A percentile compares a stretch with the other conserved stretches of the same genome.
Evolutionary conservation across 2,888 invertebrate species (phyloP).

Genomic region (Euproctis similis): DNA sequence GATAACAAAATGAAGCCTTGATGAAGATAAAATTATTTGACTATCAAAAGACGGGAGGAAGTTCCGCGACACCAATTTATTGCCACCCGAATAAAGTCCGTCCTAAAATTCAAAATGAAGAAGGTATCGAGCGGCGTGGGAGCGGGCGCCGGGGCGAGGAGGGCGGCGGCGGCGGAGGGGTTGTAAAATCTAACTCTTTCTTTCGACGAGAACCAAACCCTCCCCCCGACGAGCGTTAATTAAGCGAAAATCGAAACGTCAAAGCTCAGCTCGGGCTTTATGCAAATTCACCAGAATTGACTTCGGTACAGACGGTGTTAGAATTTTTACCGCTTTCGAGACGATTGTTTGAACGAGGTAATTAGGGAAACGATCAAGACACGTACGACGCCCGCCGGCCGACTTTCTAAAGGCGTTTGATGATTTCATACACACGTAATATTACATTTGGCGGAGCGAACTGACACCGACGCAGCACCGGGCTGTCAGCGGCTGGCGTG

Average conservation of each 20-base stretch:
- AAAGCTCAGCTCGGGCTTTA: conserved; percentile 62
- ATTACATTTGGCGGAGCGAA: conserved; percentile 5
- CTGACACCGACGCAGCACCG: too few species aligned
- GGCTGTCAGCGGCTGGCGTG: conserved; percentile 2
- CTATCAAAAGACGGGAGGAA: conserved; percentile 58
- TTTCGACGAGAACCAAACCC: conserved; percentile 32
- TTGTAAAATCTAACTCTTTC: conserved; percentile 61
- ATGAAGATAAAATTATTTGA: conserved; percentile 63
- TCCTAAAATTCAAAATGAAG: conserved; percentile 50
- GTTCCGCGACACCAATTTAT: conserved; percentile 59
- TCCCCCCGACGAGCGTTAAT: conserved; percentile 59
- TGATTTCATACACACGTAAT: conserved; percentile 5
- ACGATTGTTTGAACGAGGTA: conserved; percentile 61
- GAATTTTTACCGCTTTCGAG: conserved; percentile 54
- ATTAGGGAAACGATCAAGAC: conserved; percentile 48
- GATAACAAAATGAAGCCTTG: conserved; percentile 45
- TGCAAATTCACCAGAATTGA: conserved; percentile 68
- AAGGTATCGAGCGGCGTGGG: conserved; percentile 41
- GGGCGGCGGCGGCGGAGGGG: conserved; percentile 27
- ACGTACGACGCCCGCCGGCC: too few species aligned
- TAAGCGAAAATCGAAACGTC: conserved; percentile 74
- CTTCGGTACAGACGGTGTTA: conserved; percentile 55
- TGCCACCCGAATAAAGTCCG: conserved; percentile 50
- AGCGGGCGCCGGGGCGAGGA: conserved; percentile 33
- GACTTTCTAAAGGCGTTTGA: conserved; percentile 23